phyloP scores from a whole-genome alignment of 1,140 invertebrate species.

The Papilio xuthus region DNA sequence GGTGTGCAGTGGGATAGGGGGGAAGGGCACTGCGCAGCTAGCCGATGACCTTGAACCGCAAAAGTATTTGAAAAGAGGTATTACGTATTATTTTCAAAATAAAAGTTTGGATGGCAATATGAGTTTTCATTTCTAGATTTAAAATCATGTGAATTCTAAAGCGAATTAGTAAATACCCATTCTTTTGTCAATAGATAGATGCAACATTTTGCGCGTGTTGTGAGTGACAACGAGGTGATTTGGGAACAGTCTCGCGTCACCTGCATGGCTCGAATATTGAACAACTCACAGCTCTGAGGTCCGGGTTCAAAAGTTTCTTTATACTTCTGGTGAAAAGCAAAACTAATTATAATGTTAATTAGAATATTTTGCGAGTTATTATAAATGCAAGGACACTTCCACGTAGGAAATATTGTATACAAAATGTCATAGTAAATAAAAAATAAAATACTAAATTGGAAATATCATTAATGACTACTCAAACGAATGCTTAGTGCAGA shows the following conservation, averaged over 20 bases:
- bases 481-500: too few relatives aligned
- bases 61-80: too few relatives aligned
- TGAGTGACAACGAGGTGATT: slow-evolving; percentile 2
- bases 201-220: neutral
- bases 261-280: slow-evolving; percentile 9
- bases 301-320: slow-evolving; percentile 11
- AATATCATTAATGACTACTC: too few relatives aligned
- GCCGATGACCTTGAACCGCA: too few relatives aligned
- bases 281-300: neutral
- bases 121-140: neutral
- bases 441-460: too few relatives aligned
- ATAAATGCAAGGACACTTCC: neutral
- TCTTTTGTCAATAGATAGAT: neutral
- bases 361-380: neutral
- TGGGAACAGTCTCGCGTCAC: slow-evolving; percentile 13
- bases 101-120: neutral
- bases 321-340: neutral
- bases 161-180: neutral
- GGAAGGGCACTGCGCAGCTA: too few relatives aligned
- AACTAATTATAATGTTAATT: neutral
- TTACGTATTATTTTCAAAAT: too few relatives aligned
- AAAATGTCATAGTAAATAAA: too few relatives aligned
- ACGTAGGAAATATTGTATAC: too few relatives aligned
- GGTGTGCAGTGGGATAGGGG: too few relatives aligned
- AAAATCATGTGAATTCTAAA: neutral